Percentiles rank a stretch among this genome's conserved stretches.
Evolutionary conservation across 92 coral and sea anemone species (phyloP).

Genomic region (Desmophyllum pertusum): DNA sequence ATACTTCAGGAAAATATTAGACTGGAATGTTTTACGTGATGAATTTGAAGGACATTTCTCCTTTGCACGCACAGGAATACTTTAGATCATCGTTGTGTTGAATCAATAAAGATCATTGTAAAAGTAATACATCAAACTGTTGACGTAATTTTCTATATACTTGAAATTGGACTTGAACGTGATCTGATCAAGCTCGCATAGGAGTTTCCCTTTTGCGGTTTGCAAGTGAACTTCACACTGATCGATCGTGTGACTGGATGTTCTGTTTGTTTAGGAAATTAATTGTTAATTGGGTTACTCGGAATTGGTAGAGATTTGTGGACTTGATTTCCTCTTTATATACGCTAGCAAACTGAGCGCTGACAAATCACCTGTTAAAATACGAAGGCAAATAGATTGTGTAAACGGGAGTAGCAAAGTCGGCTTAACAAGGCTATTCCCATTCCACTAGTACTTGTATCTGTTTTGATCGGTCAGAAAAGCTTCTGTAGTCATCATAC

Average conservation of each 20-base stretch:
- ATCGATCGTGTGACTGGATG: background rate
- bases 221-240: background rate
- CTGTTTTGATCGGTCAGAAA: background rate
- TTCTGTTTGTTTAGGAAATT: background rate
- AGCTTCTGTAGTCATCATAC: background rate
- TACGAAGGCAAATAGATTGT: too few species aligned
- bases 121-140: background rate
- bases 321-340: background rate
- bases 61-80: background rate
- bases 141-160: background rate
- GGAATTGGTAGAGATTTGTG: background rate
- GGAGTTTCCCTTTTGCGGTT: background rate
- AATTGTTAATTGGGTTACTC: background rate
- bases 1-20: background rate
- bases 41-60: background rate
- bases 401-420: too few species aligned
- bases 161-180: background rate
- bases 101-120: background rate
- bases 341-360: background rate
- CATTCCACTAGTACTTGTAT: background rate
- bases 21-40: background rate
- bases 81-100: background rate
- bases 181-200: background rate
- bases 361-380: background rate
- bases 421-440: too few species aligned